Conservation (phyloP, 1,140 invertebrate genomes). For the Trichonephila clavata region DNA sequence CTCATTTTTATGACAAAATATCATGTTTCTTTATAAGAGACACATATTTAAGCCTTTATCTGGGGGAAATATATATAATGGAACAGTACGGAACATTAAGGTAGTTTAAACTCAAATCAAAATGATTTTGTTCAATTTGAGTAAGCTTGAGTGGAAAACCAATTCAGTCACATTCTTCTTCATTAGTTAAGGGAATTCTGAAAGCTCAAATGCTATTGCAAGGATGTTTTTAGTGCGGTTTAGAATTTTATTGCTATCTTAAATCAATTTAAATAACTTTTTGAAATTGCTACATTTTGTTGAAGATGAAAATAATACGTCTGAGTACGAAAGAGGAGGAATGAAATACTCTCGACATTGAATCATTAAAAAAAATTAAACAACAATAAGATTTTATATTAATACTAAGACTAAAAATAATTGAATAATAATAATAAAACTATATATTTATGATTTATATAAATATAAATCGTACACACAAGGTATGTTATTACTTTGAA, state of each 20-base stretch:
- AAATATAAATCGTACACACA: too few relatives aligned
- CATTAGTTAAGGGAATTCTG: slow-evolving; percentile 7
- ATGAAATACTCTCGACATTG: too few relatives aligned
- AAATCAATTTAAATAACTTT: too few relatives aligned
- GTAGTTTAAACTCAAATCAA: background rate
- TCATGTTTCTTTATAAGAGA: background rate
- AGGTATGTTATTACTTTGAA: too few relatives aligned
- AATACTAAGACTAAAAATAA: too few relatives aligned
- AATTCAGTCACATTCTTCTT: background rate
- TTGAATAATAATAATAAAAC: too few relatives aligned
- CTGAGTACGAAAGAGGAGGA: too few relatives aligned
- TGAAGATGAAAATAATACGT: too few relatives aligned
- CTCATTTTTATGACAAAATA: background rate
- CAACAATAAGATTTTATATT: too few relatives aligned
- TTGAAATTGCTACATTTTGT: too few relatives aligned
- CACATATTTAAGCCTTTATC: background rate
- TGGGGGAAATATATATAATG: background rate
- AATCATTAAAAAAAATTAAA: too few relatives aligned
- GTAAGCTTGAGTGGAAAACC: background rate
- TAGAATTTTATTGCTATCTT: background rate
- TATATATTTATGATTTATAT: too few relatives aligned
- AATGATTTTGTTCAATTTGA: background rate
- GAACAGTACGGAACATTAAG: background rate
- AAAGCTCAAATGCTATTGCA: background rate
- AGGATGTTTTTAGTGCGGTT: background rate